These are phyloP conservation scores for Ianthella basta DNA, from an alignment of 37 sponge, comb jelly and placozoan genomes.

Conservation along the genomic window DNA sequence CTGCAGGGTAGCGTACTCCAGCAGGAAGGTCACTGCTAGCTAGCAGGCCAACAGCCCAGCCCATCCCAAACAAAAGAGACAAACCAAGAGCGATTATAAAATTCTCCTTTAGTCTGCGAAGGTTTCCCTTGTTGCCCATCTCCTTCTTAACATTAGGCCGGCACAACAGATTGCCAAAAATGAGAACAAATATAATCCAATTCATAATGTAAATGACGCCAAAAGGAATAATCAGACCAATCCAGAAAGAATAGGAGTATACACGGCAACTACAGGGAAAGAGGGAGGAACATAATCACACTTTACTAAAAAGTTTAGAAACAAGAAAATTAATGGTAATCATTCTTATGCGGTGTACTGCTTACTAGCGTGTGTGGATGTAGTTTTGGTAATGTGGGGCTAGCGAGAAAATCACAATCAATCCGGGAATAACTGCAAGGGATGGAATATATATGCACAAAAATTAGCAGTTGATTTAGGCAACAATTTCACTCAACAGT, in stretches of 20 bases:
- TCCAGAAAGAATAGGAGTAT: constrained; percentile 39
- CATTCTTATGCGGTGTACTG: too few relatives aligned
- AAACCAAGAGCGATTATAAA: constrained; percentile 43
- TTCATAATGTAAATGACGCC: constrained; percentile 46
- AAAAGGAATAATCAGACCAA: constrained; percentile 45
- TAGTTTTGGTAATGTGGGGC: constrained; percentile 16
- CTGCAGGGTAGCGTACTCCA: constrained; percentile 12
- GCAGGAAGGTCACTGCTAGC: constrained; percentile 27
- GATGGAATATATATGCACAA: background rate
- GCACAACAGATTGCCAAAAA: constrained; percentile 26
- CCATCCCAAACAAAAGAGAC: constrained; percentile 54
- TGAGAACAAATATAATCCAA: constrained; percentile 48
- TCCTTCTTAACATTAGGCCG: too few relatives aligned
- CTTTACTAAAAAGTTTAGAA: too few relatives aligned
- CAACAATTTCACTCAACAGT: too few relatives aligned
- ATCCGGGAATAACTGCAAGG: constrained; percentile 7
- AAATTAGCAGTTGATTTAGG: too few relatives aligned
- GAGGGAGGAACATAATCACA: too few relatives aligned
- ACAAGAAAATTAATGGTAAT: too few relatives aligned
- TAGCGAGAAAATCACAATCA: constrained; percentile 15
- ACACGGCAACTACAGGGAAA: constrained; percentile 55
- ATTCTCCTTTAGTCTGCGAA: background rate
- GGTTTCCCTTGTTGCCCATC: too few relatives aligned
- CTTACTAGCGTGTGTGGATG: background rate
- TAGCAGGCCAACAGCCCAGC: constrained; percentile 50